Evolutionary conservation across 2,113 vertebrate species (phyloP).

Genomic region (Gallinago paraguaiae): DNA sequence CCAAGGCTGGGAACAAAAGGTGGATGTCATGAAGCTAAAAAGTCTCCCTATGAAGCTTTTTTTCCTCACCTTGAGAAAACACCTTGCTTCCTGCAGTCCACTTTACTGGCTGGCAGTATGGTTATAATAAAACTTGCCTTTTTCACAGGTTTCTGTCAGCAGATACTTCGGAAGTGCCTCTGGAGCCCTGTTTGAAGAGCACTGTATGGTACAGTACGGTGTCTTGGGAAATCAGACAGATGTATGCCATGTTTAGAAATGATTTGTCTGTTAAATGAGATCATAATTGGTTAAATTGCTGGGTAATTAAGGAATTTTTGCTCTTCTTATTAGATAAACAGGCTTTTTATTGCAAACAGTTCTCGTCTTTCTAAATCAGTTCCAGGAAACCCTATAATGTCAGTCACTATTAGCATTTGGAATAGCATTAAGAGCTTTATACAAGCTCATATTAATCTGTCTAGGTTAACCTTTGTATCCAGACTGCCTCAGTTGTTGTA

Average conservation of each 20-base stretch:
- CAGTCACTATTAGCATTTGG: constrained; percentile 50
- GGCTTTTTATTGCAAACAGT: constrained; percentile 5
- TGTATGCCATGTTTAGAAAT: background rate
- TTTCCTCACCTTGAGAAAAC: background rate
- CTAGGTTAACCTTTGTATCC: constrained; percentile 46
- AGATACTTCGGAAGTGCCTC: background rate
- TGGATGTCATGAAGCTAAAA: background rate
- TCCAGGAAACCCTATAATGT: constrained; percentile 52
- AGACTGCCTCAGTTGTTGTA: constrained; percentile 24
- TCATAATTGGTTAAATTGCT: constrained; percentile 21
- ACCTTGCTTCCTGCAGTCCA: background rate
- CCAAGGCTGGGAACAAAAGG: background rate
- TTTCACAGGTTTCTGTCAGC: background rate
- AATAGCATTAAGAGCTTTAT: constrained; percentile 61
- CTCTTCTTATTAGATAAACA: constrained; percentile 46
- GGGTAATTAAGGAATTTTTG: constrained; percentile 8
- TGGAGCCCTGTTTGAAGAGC: background rate
- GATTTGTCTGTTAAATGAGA: constrained; percentile 12
- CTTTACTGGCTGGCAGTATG: background rate
- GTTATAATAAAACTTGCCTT: background rate
- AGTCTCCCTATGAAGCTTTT: background rate
- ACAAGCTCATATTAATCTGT: constrained; percentile 52
- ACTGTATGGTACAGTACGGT: background rate
- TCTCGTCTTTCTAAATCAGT: constrained; percentile 48
- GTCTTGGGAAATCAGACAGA: constrained; percentile 17